phyloP scores from a whole-genome alignment of 2,113 vertebrate species.

The human (Homo sapiens) region DNA sequence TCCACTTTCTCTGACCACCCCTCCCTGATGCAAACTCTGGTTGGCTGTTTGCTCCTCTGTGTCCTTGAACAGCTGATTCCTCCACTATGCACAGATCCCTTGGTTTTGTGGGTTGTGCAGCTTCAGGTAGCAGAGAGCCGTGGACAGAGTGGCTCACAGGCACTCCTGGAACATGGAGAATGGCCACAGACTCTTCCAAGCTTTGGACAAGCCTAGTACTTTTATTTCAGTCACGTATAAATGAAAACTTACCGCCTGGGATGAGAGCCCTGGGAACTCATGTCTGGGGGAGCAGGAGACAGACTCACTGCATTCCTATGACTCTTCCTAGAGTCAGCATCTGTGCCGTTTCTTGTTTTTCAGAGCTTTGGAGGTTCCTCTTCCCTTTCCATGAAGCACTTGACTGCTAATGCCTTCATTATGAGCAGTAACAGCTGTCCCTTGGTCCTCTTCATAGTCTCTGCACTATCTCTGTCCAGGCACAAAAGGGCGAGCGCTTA shows the following conservation, averaged over 20 bases:
- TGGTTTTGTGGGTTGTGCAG: not conserved
- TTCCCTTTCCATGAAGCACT: not conserved
- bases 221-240: not conserved
- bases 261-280: not conserved
- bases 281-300: not conserved
- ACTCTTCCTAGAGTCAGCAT: not conserved
- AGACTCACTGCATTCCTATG: accelerated
- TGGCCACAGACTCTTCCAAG: not conserved
- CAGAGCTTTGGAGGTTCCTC: not conserved
- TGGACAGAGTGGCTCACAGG: accelerated
- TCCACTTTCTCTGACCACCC: not conserved
- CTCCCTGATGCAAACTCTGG: not conserved
- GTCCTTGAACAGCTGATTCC: too few relatives aligned
- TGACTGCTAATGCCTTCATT: too few relatives aligned
- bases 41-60: accelerated
- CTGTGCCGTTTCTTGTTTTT: not conserved
- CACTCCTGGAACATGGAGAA: not conserved
- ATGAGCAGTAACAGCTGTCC: too few relatives aligned
- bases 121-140: not conserved
- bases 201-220: not conserved
- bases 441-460: not conserved
- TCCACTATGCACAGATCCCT: not conserved
- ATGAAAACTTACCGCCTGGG: not conserved
- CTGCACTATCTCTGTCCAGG: accelerated
- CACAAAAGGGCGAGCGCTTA: accelerated